Percentiles rank a stretch among this genome's conserved stretches.
These are phyloP conservation scores for Donacobius atricapilla DNA, from an alignment of 2,113 vertebrate species.

Conservation along the genomic window DNA sequence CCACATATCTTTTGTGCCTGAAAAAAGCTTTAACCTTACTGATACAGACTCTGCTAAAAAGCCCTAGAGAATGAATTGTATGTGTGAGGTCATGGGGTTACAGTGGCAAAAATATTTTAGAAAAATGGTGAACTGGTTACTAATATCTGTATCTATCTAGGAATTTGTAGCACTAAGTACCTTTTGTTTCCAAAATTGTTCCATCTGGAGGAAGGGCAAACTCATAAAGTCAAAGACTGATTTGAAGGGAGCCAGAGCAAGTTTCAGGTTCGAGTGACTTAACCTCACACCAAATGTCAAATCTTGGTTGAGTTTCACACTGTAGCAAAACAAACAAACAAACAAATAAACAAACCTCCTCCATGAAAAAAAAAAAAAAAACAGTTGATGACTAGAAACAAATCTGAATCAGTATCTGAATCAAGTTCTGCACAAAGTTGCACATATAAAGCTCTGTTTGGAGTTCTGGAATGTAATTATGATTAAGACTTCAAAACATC, in stretches of 20 bases:
- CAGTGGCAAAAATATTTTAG: neutral
- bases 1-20: fast-evolving
- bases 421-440: neutral
- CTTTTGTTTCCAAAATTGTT: neutral
- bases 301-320: neutral
- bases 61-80: neutral
- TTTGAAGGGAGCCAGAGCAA: neutral
- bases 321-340: neutral
- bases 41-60: neutral
- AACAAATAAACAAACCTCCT: fast-evolving
- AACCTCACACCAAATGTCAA: neutral
- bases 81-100: neutral
- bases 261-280: neutral
- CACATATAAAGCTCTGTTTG: neutral
- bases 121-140: neutral
- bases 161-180: neutral
- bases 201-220: neutral
- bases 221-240: neutral
- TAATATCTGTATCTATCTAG: neutral
- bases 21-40: neutral
- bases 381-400: neutral
- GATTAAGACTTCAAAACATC: slow-evolving; percentile 36
- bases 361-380: neutral
- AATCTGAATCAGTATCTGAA: neutral
- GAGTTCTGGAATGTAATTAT: neutral